A percentile compares a stretch with the other conserved stretches of the same genome.
Evolutionary conservation across 1,140 invertebrate species (phyloP).

Genomic region (Kradibia gibbosae): DNA sequence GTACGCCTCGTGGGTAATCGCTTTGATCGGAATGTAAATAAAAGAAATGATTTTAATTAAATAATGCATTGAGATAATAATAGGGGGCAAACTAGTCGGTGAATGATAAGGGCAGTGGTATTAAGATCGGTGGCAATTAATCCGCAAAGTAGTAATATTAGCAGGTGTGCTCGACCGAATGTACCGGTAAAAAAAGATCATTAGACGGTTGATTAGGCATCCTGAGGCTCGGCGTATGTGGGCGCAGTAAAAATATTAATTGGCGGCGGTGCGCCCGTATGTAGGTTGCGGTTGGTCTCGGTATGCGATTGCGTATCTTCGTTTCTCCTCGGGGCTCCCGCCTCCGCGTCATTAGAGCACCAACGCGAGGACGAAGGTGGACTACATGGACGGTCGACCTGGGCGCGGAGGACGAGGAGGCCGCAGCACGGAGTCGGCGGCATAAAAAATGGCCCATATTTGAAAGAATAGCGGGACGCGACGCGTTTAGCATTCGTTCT

Average conservation of each 20-base stretch:
- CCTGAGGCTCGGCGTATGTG: neutral
- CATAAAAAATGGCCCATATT: conserved; percentile 2
- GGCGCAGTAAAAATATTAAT: conserved; percentile 60
- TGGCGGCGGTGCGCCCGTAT: conserved; percentile 52
- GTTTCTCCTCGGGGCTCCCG: neutral
- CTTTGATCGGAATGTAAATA: neutral
- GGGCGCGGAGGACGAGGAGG: no score
- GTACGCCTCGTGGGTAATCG: neutral
- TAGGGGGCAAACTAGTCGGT: neutral
- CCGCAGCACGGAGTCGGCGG: neutral
- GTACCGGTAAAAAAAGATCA: neutral
- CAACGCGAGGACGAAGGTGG: neutral
- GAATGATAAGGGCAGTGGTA: conserved; percentile 13
- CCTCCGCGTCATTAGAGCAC: neutral
- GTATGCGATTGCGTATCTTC: conserved; percentile 47
- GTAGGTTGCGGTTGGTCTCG: conserved; percentile 52
- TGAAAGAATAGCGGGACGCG: neutral
- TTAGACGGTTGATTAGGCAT: conserved; percentile 25
- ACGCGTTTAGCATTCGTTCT: neutral
- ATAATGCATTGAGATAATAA: neutral
- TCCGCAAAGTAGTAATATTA: conserved; percentile 17
- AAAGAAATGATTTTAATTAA: conserved; percentile 15
- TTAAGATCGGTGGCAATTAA: conserved; percentile 5
- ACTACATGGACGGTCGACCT: neutral
- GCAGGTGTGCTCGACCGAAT: neutral